Conservation (phyloP, 2,113 vertebrate genomes). For the Catharus fuscescens region DNA sequence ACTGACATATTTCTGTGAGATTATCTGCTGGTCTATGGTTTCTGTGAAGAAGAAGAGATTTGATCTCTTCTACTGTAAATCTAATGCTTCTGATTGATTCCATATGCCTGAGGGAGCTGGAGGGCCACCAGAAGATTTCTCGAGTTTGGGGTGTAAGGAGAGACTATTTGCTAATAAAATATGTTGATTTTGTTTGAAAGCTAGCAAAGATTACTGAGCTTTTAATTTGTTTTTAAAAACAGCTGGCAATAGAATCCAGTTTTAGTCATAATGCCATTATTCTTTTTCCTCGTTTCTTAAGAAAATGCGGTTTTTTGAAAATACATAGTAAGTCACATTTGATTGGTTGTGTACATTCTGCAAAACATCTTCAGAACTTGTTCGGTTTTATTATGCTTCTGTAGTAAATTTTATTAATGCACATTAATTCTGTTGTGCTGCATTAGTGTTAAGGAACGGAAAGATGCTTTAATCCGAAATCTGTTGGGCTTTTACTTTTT, state of each 20-base stretch:
- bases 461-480: neutral
- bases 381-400: neutral
- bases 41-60: neutral
- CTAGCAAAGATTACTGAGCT: neutral
- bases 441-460: neutral
- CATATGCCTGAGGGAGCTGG: accelerated
- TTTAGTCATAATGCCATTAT: neutral
- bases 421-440: neutral
- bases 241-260: neutral
- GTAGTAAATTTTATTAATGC: neutral
- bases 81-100: neutral
- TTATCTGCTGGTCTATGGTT: neutral
- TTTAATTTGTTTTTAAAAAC: neutral
- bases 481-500: neutral
- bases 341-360: neutral
- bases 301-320: neutral
- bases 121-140: neutral
- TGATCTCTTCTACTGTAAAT: neutral
- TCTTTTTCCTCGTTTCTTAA: neutral
- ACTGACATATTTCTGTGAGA: accelerated
- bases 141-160: accelerated
- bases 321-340: neutral
- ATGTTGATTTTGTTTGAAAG: neutral
- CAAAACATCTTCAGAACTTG: neutral
- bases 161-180: neutral